Evolutionary conservation across 2,888 invertebrate species (phyloP), one percentile per base, ranked within the genome.

Genomic region (Eupithecia subfuscata): DNA sequence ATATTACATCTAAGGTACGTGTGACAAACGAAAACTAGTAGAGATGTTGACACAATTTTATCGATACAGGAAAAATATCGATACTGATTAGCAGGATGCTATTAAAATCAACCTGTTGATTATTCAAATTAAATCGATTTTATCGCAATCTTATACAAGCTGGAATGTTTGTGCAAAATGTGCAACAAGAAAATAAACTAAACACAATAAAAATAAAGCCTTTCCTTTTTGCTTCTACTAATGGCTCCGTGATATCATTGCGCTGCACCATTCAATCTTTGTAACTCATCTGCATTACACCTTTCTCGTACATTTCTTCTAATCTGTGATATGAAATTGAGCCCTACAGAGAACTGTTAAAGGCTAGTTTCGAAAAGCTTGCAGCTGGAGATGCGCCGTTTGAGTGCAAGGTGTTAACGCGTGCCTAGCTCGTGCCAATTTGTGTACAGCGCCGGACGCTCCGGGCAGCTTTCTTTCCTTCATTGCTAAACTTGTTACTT

Each of bases 391-490:
- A 85, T 90, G 82, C 70, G 83, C 69, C 83, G 52, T 87, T 90
- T 75, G 76, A 75, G 64, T 75, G 79, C 79, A 81, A 75, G 60
- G 78, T 78, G 67, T 77, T 80, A 87, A 89, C 92, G 93, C 92
- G 93, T 93, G 94, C 89, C 91, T 88, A 90, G 93, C 93, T 94
- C 94, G 94, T 94, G 93, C 93, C 93, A 94, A 94, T 93, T 94
- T 94, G 94, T 93, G 93, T 92, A 92, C 92, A 93, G 91, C 91
- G 90, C 90, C 91, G 92, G 92, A 91, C 92, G 93, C 92, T 91
- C 84, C 87, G 86, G 89, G 91, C 91, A 89, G 92, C 93, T 94
- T 94, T 94, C 93, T 94, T 94, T 94, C 92, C 93, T 91, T 85
- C 89, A 90, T 91, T 90, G 92, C 91, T 93, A 89, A 91, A 93